These are phyloP conservation scores for Pitta sordida DNA, from an alignment of 2,113 vertebrate genomes.

Conservation along the genomic window DNA sequence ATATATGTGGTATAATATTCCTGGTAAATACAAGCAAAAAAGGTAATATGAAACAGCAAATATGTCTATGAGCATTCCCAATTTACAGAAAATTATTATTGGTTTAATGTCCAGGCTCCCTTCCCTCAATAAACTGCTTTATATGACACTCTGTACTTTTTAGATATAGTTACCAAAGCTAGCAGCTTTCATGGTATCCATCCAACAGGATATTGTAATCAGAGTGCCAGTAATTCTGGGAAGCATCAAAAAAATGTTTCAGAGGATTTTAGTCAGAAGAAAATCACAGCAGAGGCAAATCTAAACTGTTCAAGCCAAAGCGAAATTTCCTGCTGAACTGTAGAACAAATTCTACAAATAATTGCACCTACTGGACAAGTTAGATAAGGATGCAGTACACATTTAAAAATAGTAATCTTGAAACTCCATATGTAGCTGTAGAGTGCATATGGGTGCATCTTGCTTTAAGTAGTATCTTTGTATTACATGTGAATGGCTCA, in stretches of 20 bases:
- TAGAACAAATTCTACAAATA: constrained; percentile 63
- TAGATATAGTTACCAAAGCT: not conserved
- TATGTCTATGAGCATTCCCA: not conserved
- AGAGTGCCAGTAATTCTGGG: constrained; percentile 21
- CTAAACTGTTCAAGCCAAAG: constrained; percentile 20
- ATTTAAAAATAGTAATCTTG: constrained; percentile 46
- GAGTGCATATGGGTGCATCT: not conserved
- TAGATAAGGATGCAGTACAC: constrained; percentile 54
- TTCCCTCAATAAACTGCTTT: not conserved
- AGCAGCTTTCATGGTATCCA: constrained; percentile 15
- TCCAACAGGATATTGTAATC: constrained; percentile 39
- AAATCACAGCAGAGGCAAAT: constrained; percentile 47
- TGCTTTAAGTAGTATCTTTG: not conserved
- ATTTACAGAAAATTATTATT: not conserved
- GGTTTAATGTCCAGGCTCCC: not conserved
- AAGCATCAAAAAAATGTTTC: constrained; percentile 43
- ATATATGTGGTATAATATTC: not conserved
- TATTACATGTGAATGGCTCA: not conserved
- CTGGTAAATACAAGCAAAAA: not conserved
- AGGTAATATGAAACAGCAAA: not conserved
- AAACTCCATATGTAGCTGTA: constrained; percentile 8
- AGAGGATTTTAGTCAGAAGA: constrained; percentile 43
- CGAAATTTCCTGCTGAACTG: constrained; percentile 43
- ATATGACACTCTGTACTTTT: constrained; percentile 12
- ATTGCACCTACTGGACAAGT: constrained; percentile 46